Conservation (phyloP, 2,113 vertebrate genomes). For the Heliornis fulica region DNA sequence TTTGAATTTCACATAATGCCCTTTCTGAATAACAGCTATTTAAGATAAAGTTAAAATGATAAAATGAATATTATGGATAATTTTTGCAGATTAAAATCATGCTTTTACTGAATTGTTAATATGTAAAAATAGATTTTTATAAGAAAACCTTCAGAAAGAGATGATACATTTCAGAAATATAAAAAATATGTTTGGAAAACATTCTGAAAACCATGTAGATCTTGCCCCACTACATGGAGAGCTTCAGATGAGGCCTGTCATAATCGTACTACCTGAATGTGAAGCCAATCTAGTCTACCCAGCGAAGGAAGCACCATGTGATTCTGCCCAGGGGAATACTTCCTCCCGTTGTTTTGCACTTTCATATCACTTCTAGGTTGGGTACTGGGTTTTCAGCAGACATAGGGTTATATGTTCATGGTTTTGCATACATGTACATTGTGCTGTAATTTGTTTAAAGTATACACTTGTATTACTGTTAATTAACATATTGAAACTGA, state of each 20-base stretch:
- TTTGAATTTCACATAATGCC: conserved; percentile 27
- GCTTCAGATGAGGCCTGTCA: background rate
- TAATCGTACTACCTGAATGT: background rate
- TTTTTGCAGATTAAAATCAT: background rate
- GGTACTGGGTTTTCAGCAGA: background rate
- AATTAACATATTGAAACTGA: background rate
- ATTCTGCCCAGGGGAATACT: background rate
- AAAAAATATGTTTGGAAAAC: background rate
- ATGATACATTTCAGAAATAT: background rate
- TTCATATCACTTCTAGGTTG: background rate
- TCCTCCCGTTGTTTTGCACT: background rate
- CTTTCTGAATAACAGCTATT: background rate
- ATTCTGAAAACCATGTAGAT: background rate
- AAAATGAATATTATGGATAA: conserved; percentile 26
- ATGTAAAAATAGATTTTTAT: background rate
- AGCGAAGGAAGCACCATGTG: background rate
- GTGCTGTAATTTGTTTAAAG: background rate
- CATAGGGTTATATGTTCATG: background rate
- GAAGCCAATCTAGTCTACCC: background rate
- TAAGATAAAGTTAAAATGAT: conserved; percentile 20
- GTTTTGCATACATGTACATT: accelerated
- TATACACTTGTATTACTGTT: background rate
- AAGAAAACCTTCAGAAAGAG: background rate
- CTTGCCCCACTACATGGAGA: background rate
- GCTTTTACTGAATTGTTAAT: background rate